Percentiles rank a stretch among this genome's conserved stretches.
Evolutionary conservation across 2,888 invertebrate genomes (phyloP).

Genomic region (Caenorhabditis angaria): DNA sequence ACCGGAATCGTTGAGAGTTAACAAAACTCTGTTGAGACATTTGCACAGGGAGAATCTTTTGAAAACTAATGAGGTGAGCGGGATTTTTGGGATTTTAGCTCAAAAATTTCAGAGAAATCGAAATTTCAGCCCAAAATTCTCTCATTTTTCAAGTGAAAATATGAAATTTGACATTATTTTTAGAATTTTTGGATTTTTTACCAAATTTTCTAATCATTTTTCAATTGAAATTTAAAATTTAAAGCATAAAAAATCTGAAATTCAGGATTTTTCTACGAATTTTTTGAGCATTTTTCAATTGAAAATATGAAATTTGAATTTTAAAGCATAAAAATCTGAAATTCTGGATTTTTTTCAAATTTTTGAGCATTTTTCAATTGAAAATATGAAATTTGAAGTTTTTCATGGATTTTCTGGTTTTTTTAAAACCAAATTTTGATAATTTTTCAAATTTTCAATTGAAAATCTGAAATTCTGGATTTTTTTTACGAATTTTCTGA

Average conservation of each 20-base stretch:
- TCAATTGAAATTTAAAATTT: conserved; percentile 9
- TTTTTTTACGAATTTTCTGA: too few species aligned
- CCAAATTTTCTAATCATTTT: too few species aligned
- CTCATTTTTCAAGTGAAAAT: conserved; percentile 6
- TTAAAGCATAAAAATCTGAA: too few species aligned
- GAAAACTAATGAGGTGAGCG: conserved; percentile 65
- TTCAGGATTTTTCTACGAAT: too few species aligned
- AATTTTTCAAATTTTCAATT: too few species aligned
- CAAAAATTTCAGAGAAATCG: neutral
- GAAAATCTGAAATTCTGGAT: too few species aligned
- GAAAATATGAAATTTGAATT: conserved; percentile 8
- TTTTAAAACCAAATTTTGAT: too few species aligned
- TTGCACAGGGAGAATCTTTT: conserved; percentile 76
- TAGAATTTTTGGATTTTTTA: too few species aligned
- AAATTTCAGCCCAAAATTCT: neutral
- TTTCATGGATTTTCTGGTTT: too few species aligned
- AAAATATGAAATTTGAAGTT: conserved; percentile 8
- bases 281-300: neutral
- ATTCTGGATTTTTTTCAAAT: too few species aligned
- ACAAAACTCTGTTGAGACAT: conserved; percentile 81
- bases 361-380: conserved; percentile 1
- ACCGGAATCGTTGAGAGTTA: conserved; percentile 77
- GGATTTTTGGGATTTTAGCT: conserved; percentile 9
- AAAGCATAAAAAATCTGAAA: too few species aligned
- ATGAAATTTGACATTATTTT: too few species aligned